Evolutionary conservation across 2,113 vertebrate species (phyloP).

Genomic region (Phyllostomus hastatus): DNA sequence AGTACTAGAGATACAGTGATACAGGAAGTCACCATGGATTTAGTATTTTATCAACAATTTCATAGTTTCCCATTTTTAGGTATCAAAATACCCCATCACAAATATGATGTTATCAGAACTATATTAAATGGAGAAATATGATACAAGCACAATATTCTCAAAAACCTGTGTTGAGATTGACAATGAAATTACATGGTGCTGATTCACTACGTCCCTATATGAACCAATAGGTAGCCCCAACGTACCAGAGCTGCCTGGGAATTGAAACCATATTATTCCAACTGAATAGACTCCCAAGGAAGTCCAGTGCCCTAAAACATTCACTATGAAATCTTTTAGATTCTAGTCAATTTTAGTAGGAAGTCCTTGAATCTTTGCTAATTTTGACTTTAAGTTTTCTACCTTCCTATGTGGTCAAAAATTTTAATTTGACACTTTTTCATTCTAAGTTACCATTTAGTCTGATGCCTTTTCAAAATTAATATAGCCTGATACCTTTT

Average conservation of each 20-base stretch:
- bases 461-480: not conserved
- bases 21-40: not conserved
- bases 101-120: not conserved
- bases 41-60: conserved; percentile 16
- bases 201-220: not conserved
- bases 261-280: not conserved
- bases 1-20: not conserved
- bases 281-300: not conserved
- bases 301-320: not conserved
- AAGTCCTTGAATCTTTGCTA: not conserved
- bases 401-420: not conserved
- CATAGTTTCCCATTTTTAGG: not conserved
- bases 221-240: not conserved
- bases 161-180: not conserved
- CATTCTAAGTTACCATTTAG: not conserved
- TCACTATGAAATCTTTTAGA: not conserved
- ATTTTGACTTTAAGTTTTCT: not conserved
- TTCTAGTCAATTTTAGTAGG: not conserved
- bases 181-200: not conserved
- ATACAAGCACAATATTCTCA: not conserved
- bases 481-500: not conserved
- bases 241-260: not conserved
- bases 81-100: not conserved
- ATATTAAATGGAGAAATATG: not conserved
- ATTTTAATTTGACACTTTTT: not conserved